phyloP scores from a whole-genome alignment of 1,140 invertebrate genomes.

The Cryptotermes secundus region DNA sequence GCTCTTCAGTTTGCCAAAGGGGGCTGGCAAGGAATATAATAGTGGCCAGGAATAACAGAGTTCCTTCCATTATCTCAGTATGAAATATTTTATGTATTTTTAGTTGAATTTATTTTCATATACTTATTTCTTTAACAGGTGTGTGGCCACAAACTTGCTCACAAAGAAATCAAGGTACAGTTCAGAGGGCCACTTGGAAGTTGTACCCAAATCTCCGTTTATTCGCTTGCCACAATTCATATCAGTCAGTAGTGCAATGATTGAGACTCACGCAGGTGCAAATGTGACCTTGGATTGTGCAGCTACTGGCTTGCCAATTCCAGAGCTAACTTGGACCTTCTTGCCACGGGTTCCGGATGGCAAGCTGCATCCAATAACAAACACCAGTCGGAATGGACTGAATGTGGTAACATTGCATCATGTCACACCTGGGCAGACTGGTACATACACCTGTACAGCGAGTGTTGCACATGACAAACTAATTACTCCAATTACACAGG shows the following conservation, averaged over 20 bases:
- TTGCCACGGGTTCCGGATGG: not conserved
- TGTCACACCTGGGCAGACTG: conserved; percentile 51
- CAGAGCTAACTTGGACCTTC: conserved; percentile 56
- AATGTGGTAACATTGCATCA: conserved; percentile 50
- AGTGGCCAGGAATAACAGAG: too few species aligned
- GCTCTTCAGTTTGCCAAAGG: too few species aligned
- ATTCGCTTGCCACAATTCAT: conserved; percentile 44
- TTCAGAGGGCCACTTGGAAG: conserved; percentile 51
- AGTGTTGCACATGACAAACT: conserved; percentile 40
- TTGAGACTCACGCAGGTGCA: conserved; percentile 44
- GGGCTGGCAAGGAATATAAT: too few species aligned
- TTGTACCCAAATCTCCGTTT: conserved; percentile 43
- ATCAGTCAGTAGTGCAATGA: conserved; percentile 45
- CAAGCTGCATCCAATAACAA: not conserved
- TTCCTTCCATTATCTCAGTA: too few species aligned
- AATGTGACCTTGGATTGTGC: conserved; percentile 55
- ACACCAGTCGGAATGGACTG: conserved; percentile 40
- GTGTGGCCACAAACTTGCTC: conserved; percentile 50
- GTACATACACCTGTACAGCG: conserved; percentile 60
- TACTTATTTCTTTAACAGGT: conserved; percentile 43
- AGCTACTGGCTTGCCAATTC: conserved; percentile 55
- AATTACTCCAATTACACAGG: not conserved
- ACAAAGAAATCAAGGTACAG: conserved; percentile 54
- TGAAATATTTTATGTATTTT: too few species aligned
- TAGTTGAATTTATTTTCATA: too few species aligned